phyloP scores from a whole-genome alignment of 2,888 invertebrate genomes.

The Tanypteryx hageni region DNA sequence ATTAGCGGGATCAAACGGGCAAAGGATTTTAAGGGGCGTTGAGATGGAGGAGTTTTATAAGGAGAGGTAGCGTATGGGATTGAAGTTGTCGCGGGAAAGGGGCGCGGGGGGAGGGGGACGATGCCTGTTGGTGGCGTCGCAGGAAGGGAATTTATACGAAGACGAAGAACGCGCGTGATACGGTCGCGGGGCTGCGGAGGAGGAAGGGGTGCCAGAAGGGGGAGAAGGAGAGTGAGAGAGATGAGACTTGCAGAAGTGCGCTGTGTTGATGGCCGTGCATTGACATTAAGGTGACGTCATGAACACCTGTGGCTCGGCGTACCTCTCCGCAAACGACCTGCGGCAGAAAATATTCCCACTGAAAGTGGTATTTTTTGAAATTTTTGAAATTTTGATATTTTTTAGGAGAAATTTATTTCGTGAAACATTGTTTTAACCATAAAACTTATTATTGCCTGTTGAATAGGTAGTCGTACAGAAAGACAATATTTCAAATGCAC shows the following conservation, averaged over 20 bases:
- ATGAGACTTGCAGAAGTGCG: background rate
- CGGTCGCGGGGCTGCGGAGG: background rate
- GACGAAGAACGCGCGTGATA: background rate
- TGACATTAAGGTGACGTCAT: conserved; percentile 19
- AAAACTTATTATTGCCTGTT: too few species aligned
- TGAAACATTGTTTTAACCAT: too few species aligned
- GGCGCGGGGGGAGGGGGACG: background rate
- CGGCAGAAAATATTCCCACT: background rate
- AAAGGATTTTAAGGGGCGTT: background rate
- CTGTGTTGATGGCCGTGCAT: conserved; percentile 24
- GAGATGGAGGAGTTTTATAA: too few species aligned
- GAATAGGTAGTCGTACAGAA: too few species aligned
- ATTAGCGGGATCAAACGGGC: conserved; percentile 39
- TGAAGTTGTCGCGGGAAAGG: background rate
- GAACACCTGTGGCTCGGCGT: conserved; percentile 3
- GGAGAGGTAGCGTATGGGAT: too few species aligned
- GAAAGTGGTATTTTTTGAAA: background rate
- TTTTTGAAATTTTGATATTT: background rate
- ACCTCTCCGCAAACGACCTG: conserved; percentile 15
- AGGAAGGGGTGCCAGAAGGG: background rate
- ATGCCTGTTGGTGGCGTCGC: background rate
- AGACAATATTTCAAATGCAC: too few species aligned
- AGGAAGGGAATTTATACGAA: background rate
- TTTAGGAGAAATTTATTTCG: background rate
- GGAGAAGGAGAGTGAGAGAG: background rate